Percentiles rank a stretch among this genome's conserved stretches.
phyloP scores from a whole-genome alignment of 2,113 vertebrate genomes.

The Maccullochella peelii region DNA sequence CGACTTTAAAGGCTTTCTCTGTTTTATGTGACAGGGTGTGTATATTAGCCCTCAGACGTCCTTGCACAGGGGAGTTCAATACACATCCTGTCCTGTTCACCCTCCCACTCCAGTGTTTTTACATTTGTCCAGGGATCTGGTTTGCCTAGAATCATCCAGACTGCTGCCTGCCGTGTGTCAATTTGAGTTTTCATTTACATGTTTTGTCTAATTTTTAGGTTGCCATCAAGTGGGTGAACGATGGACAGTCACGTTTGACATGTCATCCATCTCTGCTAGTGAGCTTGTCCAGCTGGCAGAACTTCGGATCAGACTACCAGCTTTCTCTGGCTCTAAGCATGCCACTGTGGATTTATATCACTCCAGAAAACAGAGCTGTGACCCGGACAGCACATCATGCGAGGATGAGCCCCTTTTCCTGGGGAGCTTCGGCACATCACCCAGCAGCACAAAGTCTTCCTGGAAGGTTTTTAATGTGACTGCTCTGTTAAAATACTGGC shows the following conservation, averaged over 20 bases:
- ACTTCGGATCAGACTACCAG: constrained; percentile 82
- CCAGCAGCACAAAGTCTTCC: constrained; percentile 66
- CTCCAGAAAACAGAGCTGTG: constrained; percentile 70
- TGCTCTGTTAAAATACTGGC: constrained; percentile 83
- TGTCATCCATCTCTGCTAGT: constrained; percentile 86
- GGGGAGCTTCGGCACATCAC: constrained; percentile 80
- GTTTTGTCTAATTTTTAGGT: constrained; percentile 75
- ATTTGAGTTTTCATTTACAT: constrained; percentile 18
- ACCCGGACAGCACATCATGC: constrained; percentile 41
- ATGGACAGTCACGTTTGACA: constrained; percentile 89
- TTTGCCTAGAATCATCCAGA: constrained; percentile 33
- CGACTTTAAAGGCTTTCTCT: constrained; percentile 82
- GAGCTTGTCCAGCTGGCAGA: constrained; percentile 87
- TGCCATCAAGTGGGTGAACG: constrained; percentile 82
- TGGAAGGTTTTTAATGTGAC: constrained; percentile 91
- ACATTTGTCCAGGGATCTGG: constrained; percentile 79
- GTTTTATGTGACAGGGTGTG: constrained; percentile 84
- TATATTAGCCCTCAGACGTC: constrained; percentile 87
- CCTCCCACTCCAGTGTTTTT: constrained; percentile 65
- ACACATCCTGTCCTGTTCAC: constrained; percentile 81
- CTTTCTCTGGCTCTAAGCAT: constrained; percentile 53
- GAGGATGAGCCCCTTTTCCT: constrained; percentile 79
- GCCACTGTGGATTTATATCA: constrained; percentile 88
- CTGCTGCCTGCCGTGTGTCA: constrained; percentile 23
- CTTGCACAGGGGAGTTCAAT: constrained; percentile 80